These are phyloP conservation scores for Cosmia trapezina DNA, from an alignment of 2,888 invertebrate genomes.

Conservation along the genomic window DNA sequence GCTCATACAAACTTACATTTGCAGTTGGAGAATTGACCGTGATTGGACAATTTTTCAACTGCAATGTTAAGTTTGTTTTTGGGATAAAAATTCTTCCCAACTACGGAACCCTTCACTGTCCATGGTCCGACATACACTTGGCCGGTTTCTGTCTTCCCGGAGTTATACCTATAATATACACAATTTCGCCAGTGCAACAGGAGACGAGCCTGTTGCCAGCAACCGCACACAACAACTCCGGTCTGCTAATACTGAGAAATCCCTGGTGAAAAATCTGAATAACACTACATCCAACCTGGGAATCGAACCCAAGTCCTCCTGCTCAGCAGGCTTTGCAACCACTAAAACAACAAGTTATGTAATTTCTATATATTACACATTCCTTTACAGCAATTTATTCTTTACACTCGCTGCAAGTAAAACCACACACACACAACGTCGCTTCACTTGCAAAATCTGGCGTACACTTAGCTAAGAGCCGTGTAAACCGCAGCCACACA, in stretches of 20 bases:
- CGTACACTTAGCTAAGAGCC: constrained; percentile 41
- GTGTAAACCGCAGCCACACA: constrained; percentile 34
- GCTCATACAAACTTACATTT: too few relatives aligned
- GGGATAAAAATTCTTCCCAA: too few relatives aligned
- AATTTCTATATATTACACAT: too few relatives aligned
- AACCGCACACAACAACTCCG: not conserved
- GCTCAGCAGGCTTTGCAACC: not conserved
- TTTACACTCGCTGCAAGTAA: not conserved
- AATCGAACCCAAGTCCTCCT: not conserved
- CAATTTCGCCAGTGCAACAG: not conserved
- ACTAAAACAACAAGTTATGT: not conserved
- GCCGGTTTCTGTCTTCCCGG: too few relatives aligned
- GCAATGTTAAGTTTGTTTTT: too few relatives aligned
- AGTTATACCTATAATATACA: not conserved
- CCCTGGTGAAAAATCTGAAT: not conserved
- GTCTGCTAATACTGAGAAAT: not conserved
- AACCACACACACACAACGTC: not conserved
- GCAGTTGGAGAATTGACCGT: too few relatives aligned
- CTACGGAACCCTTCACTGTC: too few relatives aligned
- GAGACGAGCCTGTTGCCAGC: not conserved
- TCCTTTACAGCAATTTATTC: not conserved
- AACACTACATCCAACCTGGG: too few relatives aligned
- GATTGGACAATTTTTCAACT: too few relatives aligned
- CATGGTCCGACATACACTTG: too few relatives aligned
- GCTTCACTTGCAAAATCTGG: constrained; percentile 55